Percentiles rank a stretch among this genome's conserved stretches.
Evolutionary conservation across 2,888 invertebrate genomes (phyloP).

Genomic region (Cataglyphis rosenhaueri): DNA sequence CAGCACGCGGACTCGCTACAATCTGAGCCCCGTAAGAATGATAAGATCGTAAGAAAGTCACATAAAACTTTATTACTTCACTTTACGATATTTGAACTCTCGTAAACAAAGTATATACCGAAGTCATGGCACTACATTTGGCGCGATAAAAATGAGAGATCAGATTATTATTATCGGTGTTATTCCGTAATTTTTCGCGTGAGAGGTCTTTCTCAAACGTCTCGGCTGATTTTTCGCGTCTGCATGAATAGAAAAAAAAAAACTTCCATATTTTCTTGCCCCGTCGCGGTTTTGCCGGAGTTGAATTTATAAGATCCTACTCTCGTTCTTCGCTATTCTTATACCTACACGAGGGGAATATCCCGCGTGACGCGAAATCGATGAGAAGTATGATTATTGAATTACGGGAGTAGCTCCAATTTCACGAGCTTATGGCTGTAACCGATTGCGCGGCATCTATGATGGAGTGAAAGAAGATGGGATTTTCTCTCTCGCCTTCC

Average conservation of each 20-base stretch:
- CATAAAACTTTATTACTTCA: not conserved
- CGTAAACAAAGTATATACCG: not conserved
- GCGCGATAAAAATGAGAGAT: not conserved
- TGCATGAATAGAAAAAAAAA: conserved; percentile 26
- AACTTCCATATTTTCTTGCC: conserved; percentile 25
- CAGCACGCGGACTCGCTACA: not conserved
- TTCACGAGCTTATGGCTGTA: conserved; percentile 50
- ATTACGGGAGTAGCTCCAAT: conserved; percentile 51
- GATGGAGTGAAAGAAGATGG: conserved; percentile 29
- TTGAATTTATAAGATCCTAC: conserved; percentile 37
- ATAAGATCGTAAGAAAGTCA: not conserved
- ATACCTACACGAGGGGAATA: conserved; percentile 9
- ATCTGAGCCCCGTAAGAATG: not conserved
- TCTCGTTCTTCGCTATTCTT: conserved; percentile 11
- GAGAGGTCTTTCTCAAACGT: not conserved
- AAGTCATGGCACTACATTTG: not conserved
- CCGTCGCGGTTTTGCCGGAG: not conserved
- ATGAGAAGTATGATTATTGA: conserved; percentile 54
- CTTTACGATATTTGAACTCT: not conserved
- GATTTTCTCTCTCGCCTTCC: conserved; percentile 33
- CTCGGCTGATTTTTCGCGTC: not conserved
- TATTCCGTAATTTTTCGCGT: not conserved
- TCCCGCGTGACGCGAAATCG: conserved; percentile 49
- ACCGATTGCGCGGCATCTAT: conserved; percentile 40
- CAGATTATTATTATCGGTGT: conserved; percentile 20